These are phyloP conservation scores for Polylopha cassiicola DNA, from an alignment of 2,888 invertebrate species.

Conservation along the genomic window DNA sequence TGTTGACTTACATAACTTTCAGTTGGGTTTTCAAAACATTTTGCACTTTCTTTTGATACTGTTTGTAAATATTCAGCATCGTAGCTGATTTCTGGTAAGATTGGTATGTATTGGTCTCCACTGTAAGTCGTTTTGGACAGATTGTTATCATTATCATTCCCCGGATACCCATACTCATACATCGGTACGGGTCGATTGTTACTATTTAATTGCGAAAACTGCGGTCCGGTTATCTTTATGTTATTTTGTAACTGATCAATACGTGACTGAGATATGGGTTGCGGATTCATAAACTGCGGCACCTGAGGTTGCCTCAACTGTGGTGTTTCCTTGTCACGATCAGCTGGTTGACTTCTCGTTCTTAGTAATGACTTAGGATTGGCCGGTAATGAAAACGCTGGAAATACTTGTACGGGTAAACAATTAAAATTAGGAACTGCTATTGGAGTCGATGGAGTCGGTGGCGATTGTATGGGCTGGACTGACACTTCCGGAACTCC, in stretches of 20 bases:
- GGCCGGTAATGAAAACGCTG: conserved; percentile 82
- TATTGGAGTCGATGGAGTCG: conserved; percentile 66
- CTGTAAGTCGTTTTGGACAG: conserved; percentile 37
- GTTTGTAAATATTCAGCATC: conserved; percentile 46
- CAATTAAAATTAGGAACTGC: conserved; percentile 67
- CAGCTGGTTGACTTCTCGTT: conserved; percentile 60
- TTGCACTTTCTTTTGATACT: conserved; percentile 14
- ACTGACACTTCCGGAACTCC: conserved; percentile 82
- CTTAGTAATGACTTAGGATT: conserved; percentile 79
- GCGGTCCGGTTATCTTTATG: conserved; percentile 36
- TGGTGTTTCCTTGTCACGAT: conserved; percentile 40
- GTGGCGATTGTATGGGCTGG: conserved; percentile 65
- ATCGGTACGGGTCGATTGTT: conserved; percentile 40
- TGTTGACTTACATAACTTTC: conserved; percentile 19
- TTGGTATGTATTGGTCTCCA: conserved; percentile 35
- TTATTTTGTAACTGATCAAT: conserved; percentile 24
- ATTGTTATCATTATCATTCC: conserved; percentile 29
- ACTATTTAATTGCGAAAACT: conserved; percentile 38
- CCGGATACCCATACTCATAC: conserved; percentile 39
- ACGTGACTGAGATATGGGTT: neutral
- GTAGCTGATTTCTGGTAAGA: conserved; percentile 49
- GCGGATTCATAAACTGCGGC: conserved; percentile 27
- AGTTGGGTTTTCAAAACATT: conserved; percentile 17
- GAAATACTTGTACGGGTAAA: conserved; percentile 72
- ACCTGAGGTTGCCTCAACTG: conserved; percentile 31